Evolutionary conservation across 2,888 invertebrate genomes (phyloP).

Genomic region (Caenorhabditis sp.): DNA sequence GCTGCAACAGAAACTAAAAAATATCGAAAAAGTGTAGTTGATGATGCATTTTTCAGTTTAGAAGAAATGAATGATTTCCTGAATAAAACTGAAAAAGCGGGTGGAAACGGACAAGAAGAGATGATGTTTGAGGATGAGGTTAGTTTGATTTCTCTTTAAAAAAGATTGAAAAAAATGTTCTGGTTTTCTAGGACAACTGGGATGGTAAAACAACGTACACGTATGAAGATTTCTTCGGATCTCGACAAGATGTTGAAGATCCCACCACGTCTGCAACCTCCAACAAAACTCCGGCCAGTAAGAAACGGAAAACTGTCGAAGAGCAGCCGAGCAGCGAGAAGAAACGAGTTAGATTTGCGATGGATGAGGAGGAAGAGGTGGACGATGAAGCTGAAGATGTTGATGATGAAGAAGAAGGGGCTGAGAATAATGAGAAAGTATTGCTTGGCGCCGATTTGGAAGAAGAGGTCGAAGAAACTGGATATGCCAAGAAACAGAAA

Average conservation of each 20-base stretch:
- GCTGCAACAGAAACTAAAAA: constrained; percentile 14
- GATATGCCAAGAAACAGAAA: constrained; percentile 24
- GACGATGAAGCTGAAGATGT: too few relatives aligned
- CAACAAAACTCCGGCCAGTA: constrained; percentile 1
- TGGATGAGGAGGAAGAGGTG: constrained; percentile 37
- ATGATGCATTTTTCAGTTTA: constrained; percentile 52
- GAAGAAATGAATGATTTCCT: constrained; percentile 52
- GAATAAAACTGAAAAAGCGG: constrained; percentile 37
- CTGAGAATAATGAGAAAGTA: constrained; percentile 27
- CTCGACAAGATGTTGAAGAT: constrained; percentile 27
- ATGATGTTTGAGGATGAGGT: constrained; percentile 43
- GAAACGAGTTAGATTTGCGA: constrained; percentile 47
- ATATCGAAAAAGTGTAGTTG: constrained; percentile 43
- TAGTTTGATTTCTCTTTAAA: too few relatives aligned
- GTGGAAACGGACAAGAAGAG: constrained; percentile 29
- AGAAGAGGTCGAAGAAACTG: constrained; percentile 29
- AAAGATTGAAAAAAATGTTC: too few relatives aligned
- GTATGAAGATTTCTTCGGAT: constrained; percentile 57
- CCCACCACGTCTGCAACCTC: constrained; percentile 11
- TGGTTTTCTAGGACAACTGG: too few relatives aligned
- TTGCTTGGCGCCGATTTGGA: constrained; percentile 40
- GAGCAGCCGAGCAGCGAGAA: constrained; percentile 17
- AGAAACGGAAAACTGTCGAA: constrained; percentile 27
- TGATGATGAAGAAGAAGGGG: constrained; percentile 25
- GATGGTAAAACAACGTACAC: constrained; percentile 45